Evolutionary conservation across 2,888 invertebrate genomes (phyloP).

Genomic region (Ornithoptera alexandrae): DNA sequence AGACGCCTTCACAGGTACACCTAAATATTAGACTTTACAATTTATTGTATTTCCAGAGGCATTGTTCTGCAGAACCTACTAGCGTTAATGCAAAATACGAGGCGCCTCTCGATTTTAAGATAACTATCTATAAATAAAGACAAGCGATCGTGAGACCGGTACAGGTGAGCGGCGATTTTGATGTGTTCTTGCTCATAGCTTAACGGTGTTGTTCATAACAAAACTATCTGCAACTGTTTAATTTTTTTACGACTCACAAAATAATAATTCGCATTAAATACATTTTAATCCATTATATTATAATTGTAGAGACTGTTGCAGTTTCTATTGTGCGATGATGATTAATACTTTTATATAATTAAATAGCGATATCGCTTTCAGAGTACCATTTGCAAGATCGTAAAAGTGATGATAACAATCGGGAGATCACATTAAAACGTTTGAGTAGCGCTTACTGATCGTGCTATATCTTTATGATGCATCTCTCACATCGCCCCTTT

Average conservation of each 20-base stretch:
- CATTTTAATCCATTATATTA: constrained; percentile 27
- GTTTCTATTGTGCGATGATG: constrained; percentile 28
- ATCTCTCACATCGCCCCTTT: constrained; percentile 58
- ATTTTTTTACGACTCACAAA: constrained; percentile 13
- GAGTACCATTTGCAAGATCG: constrained; percentile 68
- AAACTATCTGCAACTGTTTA: constrained; percentile 34
- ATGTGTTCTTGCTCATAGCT: constrained; percentile 54
- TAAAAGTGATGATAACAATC: constrained; percentile 73
- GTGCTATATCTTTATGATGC: constrained; percentile 64
- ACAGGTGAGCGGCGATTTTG: constrained; percentile 68
- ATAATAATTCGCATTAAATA: constrained; percentile 18
- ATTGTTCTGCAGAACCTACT: constrained; percentile 66
- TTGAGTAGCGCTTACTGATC: constrained; percentile 61
- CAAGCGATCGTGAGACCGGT: constrained; percentile 71
- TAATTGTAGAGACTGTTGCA: constrained; percentile 19
- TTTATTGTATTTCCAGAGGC: constrained; percentile 56
- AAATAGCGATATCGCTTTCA: constrained; percentile 67
- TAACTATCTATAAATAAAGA: constrained; percentile 69
- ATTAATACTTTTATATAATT: constrained; percentile 44
- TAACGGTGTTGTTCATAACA: constrained; percentile 53
- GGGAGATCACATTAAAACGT: constrained; percentile 60
- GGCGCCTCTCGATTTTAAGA: constrained; percentile 72
- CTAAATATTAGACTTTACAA: constrained; percentile 34
- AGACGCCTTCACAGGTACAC: not conserved
- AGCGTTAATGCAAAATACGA: constrained; percentile 74